These are phyloP conservation scores for Calephelis nemesis DNA, from an alignment of 1,140 invertebrate genomes.

Conservation along the genomic window DNA sequence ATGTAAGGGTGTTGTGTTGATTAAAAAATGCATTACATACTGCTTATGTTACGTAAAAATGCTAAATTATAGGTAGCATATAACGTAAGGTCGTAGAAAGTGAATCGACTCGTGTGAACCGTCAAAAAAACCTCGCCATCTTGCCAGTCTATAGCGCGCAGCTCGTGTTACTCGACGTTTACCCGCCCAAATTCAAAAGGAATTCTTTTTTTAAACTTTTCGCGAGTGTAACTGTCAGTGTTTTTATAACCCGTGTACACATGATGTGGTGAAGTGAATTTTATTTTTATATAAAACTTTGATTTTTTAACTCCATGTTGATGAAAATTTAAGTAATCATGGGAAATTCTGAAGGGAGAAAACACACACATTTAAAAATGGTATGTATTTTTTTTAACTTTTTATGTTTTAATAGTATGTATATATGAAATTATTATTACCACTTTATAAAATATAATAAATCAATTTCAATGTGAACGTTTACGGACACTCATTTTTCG, in stretches of 20 bases:
- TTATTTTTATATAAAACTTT: conserved; percentile 40
- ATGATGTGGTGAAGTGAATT: conserved; percentile 21
- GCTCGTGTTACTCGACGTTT: conserved; percentile 62
- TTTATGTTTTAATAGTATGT: too few relatives aligned
- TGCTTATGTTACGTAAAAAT: conserved; percentile 65
- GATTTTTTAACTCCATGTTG: conserved; percentile 41
- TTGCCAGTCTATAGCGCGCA: conserved; percentile 71
- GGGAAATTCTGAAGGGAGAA: conserved; percentile 46
- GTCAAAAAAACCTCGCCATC: conserved; percentile 73
- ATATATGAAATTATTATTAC: too few relatives aligned
- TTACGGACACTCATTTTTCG: too few relatives aligned
- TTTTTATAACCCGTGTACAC: conserved; percentile 42
- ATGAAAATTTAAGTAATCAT: conserved; percentile 46
- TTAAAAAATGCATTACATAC: conserved; percentile 60
- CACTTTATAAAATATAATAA: too few relatives aligned
- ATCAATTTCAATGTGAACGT: too few relatives aligned
- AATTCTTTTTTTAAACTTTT: conserved; percentile 31
- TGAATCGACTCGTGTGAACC: conserved; percentile 76
- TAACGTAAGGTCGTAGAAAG: conserved; percentile 77
- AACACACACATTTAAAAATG: conserved; percentile 43
- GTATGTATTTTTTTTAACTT: conserved; percentile 32
- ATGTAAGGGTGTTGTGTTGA: neutral
- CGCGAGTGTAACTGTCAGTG: conserved; percentile 29
- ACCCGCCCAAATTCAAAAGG: conserved; percentile 53
- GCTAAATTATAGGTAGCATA: conserved; percentile 74